Base-by-base conservation (phyloP, 2,888 invertebrate genomes). In the Oscheius sp. region DNA sequence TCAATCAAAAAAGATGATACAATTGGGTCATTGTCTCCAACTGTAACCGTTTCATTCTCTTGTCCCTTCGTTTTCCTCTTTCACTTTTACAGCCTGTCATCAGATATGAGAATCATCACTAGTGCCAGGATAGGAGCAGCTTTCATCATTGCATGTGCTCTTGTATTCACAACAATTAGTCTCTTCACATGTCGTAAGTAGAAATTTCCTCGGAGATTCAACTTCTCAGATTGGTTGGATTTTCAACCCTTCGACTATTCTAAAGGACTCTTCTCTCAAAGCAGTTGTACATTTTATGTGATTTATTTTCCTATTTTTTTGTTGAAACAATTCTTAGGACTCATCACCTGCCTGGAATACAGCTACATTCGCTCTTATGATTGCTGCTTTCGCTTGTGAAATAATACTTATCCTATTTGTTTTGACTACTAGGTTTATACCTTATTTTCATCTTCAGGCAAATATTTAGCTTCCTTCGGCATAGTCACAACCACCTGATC, bases 181-280 rank as follows among this genome's bases (percentile, higher is more conserved):
- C 45, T 61, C 15, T 61, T 61, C 45, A 61, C 61, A 17, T 61
- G 61, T 29, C 61, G 61, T 61, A 45, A 45, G 61, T 45, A 6
- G 12, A n/a, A 29, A 29, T 10, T 29, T 34, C 20, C 23, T 23
- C 4, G 1, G 4, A 20, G 20, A 3, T 17, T 12, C 6, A 4
- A 17, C 42, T 3, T 29, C 2, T 17, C 17, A 61, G 61, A 61
- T 42, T 61, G 61, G 61, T 29, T 61, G 17, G 42, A 61, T 17
- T 45, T 55, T 5, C 17, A 61, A 5, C 27, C 12, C n/a, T 27
- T 17, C 25, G 27, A 39, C 20, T 25, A 25, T 23, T 58, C 37
- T 15, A 58, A 61, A 20, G 61, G 61, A n/a, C 45, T 61, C n/a
- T 61, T 61, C 29, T 39, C 42, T 1, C 61, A 61, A 25, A 45